A percentile compares a stretch with the other conserved stretches of the same genome.
Evolutionary conservation across 2,797 vertebrate genomes (phyloP).

Genomic region (Acrossocheilus fasciatus): DNA sequence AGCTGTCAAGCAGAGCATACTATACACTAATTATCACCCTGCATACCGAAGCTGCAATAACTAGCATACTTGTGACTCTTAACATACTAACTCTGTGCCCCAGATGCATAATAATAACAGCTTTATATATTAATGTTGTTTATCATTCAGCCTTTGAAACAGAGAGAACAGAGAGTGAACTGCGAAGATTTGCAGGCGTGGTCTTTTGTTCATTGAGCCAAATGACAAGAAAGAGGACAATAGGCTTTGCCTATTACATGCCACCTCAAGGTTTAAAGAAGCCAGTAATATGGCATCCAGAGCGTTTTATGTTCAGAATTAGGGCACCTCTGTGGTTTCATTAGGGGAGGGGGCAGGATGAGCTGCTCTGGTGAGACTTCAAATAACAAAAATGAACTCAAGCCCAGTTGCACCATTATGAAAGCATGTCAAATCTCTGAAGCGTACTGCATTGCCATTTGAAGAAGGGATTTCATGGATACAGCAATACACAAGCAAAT

Average conservation of each 20-base stretch:
- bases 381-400: slow-evolving; percentile 20
- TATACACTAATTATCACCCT: neutral
- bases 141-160: slow-evolving; percentile 12
- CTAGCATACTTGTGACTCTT: neutral
- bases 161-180: neutral
- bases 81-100: slow-evolving; percentile 22
- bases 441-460: slow-evolving; percentile 1
- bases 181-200: neutral
- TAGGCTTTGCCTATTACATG: slow-evolving; percentile 2
- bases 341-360: slow-evolving; percentile 6
- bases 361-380: slow-evolving; percentile 5
- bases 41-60: neutral
- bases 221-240: slow-evolving; percentile 19
- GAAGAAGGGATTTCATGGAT: neutral
- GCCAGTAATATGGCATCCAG: neutral
- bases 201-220: slow-evolving; percentile 26
- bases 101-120: slow-evolving; percentile 40
- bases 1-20: neutral
- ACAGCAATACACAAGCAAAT: neutral
- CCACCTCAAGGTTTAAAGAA: slow-evolving; percentile 32
- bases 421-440: slow-evolving; percentile 33
- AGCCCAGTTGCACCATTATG: slow-evolving; percentile 13
- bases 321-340: slow-evolving; percentile 32
- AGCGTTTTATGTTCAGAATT: slow-evolving; percentile 40
- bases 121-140: slow-evolving; percentile 17